Evolutionary conservation across 2,888 invertebrate genomes (phyloP).

Genomic region (Osmoderma eremita): DNA sequence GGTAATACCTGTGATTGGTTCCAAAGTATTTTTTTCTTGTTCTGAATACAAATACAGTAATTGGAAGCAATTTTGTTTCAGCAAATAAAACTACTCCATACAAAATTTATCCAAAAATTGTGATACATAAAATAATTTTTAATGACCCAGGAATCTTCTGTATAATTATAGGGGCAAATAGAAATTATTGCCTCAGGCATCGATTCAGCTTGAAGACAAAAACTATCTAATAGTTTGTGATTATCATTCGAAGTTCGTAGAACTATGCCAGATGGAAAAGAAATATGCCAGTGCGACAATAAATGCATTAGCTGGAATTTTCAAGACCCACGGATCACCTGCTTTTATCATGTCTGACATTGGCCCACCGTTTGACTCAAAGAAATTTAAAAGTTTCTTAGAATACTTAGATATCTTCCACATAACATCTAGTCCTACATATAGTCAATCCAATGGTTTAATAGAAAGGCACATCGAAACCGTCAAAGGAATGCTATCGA

Average conservation of each 20-base stretch:
- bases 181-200: too few species aligned
- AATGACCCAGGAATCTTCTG: too few species aligned
- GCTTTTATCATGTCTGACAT: not conserved
- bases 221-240: not conserved
- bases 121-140: too few species aligned
- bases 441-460: conserved; percentile 1
- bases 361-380: not conserved
- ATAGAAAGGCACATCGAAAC: not conserved
- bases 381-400: not conserved
- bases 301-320: not conserved
- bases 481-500: not conserved
- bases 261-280: conserved; percentile 1
- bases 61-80: too few species aligned
- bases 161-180: too few species aligned
- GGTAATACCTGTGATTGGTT: too few species aligned
- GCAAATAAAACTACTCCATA: too few species aligned
- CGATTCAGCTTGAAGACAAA: not conserved
- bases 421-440: not conserved
- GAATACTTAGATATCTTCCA: not conserved
- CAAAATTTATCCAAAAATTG: too few species aligned
- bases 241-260: conserved; percentile 10
- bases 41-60: too few species aligned
- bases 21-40: too few species aligned
- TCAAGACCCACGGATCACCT: not conserved
- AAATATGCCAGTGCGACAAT: not conserved